Conservation (phyloP, 2,113 vertebrate genomes). For the Columba livia region DNA sequence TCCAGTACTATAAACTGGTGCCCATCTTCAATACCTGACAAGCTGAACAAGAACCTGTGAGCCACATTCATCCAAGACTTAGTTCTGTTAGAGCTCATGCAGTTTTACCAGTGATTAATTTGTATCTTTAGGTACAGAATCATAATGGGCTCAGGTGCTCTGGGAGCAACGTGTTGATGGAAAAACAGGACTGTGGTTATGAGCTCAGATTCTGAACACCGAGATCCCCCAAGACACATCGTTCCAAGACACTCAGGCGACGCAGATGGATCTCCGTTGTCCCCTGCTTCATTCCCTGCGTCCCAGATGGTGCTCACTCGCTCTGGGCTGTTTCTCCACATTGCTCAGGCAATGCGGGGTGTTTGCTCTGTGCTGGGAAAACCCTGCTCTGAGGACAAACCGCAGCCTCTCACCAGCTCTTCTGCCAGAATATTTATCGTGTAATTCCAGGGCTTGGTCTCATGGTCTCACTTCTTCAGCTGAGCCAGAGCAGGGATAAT, state of each 20-base stretch:
- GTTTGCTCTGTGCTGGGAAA: not conserved
- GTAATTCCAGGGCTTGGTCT: not conserved
- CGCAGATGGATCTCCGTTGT: accelerated
- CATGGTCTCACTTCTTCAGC: not conserved
- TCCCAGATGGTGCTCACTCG: accelerated
- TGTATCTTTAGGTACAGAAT: not conserved
- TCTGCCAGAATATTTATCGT: not conserved
- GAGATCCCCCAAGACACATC: not conserved
- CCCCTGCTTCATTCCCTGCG: not conserved
- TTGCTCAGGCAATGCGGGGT: not conserved
- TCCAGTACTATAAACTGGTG: not conserved
- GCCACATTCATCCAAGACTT: not conserved
- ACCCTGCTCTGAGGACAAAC: not conserved
- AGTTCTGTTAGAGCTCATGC: not conserved
- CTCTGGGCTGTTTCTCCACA: accelerated
- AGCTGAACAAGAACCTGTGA: not conserved
- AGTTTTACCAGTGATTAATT: not conserved
- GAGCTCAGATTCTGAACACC: not conserved
- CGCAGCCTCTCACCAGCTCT: not conserved
- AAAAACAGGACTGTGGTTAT: accelerated
- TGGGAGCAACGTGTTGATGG: accelerated
- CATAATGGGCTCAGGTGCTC: accelerated
- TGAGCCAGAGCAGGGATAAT: not conserved
- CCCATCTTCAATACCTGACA: not conserved
- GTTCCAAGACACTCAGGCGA: accelerated